Evolutionary conservation across 2,888 invertebrate species (phyloP).

Genomic region (Hylaea fasciaria): DNA sequence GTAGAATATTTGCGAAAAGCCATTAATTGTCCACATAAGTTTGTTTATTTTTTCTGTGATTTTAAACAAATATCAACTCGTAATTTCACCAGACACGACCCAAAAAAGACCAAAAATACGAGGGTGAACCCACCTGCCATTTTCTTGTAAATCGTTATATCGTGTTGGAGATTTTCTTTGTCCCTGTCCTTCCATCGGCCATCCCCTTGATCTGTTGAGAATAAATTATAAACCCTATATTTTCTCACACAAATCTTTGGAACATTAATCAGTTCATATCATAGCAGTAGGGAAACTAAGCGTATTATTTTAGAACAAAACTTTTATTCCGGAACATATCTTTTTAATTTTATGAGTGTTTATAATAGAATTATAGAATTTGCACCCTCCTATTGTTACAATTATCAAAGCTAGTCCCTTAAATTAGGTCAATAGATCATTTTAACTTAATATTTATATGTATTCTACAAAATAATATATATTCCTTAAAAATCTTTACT

Average conservation of each 20-base stretch:
- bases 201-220: slow-evolving; percentile 69
- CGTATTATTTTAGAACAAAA: neutral
- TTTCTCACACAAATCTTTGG: slow-evolving; percentile 40
- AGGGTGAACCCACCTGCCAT: slow-evolving; percentile 61
- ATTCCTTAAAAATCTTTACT: too few species aligned
- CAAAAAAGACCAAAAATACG: neutral
- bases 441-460: too few species aligned
- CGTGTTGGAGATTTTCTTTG: slow-evolving; percentile 64
- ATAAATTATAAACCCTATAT: slow-evolving; percentile 55
- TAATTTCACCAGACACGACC: slow-evolving; percentile 25
- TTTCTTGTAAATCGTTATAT: slow-evolving; percentile 65
- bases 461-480: too few species aligned
- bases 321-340: neutral
- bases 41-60: too few species aligned
- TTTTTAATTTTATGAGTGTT: too few species aligned
- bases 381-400: too few species aligned
- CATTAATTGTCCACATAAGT: too few species aligned
- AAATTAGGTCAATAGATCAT: too few species aligned
- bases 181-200: slow-evolving; percentile 73
- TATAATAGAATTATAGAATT: too few species aligned
- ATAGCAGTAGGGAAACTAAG: slow-evolving; percentile 37
- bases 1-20: too few species aligned
- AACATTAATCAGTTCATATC: slow-evolving; percentile 40
- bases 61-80: too few species aligned
- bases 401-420: too few species aligned